Evolutionary conservation across 2,113 vertebrate species (phyloP).

Genomic region (Perccottus glenii): DNA sequence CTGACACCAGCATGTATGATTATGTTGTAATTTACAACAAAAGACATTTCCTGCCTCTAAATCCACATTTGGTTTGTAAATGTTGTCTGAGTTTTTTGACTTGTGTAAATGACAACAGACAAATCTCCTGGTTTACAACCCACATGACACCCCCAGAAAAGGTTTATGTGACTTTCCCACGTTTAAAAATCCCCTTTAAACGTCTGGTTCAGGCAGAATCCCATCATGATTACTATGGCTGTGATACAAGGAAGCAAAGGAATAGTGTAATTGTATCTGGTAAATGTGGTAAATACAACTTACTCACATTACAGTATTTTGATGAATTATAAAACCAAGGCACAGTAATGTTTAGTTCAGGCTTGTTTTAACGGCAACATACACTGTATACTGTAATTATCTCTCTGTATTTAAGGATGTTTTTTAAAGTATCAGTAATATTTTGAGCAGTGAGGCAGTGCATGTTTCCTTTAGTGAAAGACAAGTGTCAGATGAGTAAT

Average conservation of each 20-base stretch:
- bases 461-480: conserved; percentile 64
- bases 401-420: neutral
- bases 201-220: conserved; percentile 8
- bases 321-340: no score
- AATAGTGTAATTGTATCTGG: neutral
- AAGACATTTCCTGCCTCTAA: neutral
- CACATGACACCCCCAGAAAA: conserved; percentile 9
- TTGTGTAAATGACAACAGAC: conserved; percentile 3
- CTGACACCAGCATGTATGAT: no score
- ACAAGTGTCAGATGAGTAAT: conserved; percentile 44
- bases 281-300: neutral
- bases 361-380: neutral
- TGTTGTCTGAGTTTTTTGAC: no score
- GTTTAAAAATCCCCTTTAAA: conserved; percentile 31
- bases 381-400: neutral
- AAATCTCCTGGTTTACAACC: conserved; percentile 17
- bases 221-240: neutral
- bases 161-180: conserved; percentile 44
- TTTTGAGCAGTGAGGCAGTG: neutral
- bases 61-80: neutral
- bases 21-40: neutral
- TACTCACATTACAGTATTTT: no score
- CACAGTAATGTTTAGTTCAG: neutral
- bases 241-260: neutral
- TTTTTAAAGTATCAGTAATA: neutral